Evolutionary conservation across 2,113 vertebrate genomes (phyloP).

Genomic region (Puma concolor): DNA sequence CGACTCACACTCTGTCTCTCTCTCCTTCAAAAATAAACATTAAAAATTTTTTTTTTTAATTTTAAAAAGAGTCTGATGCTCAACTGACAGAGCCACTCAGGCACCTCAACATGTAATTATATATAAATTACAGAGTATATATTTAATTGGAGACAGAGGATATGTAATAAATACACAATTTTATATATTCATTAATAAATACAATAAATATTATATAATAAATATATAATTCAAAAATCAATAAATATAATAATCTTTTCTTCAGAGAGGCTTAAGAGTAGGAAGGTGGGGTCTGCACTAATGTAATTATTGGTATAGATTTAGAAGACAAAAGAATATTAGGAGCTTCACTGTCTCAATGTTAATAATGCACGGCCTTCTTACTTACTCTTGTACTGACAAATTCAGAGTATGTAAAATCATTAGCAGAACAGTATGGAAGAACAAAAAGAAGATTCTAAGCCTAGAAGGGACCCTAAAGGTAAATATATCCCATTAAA

Average conservation of each 20-base stretch:
- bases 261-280: slow-evolving; percentile 28
- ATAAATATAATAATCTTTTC: background rate
- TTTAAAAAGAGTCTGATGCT: too few relatives aligned
- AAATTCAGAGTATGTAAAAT: background rate
- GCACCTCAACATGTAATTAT: background rate
- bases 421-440: background rate
- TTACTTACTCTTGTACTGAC: background rate
- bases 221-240: background rate
- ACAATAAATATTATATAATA: background rate
- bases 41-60: too few relatives aligned
- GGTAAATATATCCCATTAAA: background rate
- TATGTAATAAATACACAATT: background rate
- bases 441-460: background rate
- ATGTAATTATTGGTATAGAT: background rate
- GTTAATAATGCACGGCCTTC: background rate
- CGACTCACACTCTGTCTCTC: too few relatives aligned
- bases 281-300: background rate
- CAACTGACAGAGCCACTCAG: too few relatives aligned
- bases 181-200: background rate
- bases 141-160: background rate
- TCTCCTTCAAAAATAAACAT: too few relatives aligned
- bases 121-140: background rate
- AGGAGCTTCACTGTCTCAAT: background rate
- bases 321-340: background rate
- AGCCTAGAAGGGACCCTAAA: background rate